Conservation (phyloP, 2,797 vertebrate genomes). For the Chloroceryle amazona region DNA sequence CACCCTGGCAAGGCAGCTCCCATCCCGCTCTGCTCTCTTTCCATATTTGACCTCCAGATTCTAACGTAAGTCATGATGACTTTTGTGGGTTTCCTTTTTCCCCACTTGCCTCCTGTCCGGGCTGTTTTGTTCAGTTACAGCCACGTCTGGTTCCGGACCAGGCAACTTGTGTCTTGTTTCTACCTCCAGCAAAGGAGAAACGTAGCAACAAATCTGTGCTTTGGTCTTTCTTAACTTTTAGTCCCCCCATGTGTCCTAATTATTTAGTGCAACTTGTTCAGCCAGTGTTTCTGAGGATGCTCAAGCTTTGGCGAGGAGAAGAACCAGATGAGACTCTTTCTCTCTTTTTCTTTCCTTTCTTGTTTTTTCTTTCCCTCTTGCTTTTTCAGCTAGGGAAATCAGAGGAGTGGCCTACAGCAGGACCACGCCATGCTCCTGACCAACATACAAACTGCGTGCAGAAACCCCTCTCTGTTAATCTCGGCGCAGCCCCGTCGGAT, state of each 20-base stretch:
- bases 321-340: background rate
- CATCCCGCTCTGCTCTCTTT: background rate
- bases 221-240: slow-evolving; percentile 49
- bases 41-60: background rate
- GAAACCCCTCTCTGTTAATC: background rate
- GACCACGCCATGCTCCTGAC: background rate
- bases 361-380: background rate
- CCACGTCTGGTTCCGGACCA: background rate
- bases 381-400: background rate
- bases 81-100: background rate
- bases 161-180: background rate
- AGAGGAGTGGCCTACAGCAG: background rate
- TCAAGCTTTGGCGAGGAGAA: background rate
- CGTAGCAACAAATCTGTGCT: background rate
- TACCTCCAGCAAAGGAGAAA: background rate
- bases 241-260: slow-evolving; percentile 53
- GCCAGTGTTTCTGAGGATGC: background rate
- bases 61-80: rapidly evolving
- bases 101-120: background rate
- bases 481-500: background rate
- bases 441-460: background rate
- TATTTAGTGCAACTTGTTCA: slow-evolving; percentile 46
- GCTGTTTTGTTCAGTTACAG: background rate
- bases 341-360: background rate
- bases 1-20: background rate